Evolutionary conservation across 2,113 vertebrate genomes (phyloP).

Genomic region (Telmatochromis bifrenatus): DNA sequence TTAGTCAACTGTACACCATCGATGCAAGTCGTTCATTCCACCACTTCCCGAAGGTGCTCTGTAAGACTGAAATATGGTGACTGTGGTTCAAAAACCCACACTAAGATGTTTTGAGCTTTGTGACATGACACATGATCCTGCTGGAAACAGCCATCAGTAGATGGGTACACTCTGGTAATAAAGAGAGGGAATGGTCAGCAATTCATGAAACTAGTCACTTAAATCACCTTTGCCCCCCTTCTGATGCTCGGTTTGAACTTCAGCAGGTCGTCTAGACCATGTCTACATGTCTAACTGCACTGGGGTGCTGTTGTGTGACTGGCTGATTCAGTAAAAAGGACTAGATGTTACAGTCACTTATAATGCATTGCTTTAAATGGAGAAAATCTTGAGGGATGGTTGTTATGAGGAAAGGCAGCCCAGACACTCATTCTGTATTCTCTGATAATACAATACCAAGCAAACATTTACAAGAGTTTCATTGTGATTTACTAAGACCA

Average conservation of each 20-base stretch:
- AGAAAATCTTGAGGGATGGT: background rate
- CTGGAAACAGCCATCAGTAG: background rate
- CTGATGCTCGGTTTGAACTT: background rate
- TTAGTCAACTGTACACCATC: background rate
- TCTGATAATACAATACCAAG: background rate
- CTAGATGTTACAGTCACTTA: background rate
- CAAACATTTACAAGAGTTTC: slow-evolving; percentile 17
- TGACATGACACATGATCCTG: background rate
- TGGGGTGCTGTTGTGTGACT: background rate
- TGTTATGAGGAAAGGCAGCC: background rate
- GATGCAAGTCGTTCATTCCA: background rate
- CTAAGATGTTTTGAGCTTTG: background rate
- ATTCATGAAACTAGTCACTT: background rate
- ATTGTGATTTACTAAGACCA: slow-evolving; percentile 25
- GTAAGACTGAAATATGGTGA: background rate
- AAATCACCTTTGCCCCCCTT: background rate
- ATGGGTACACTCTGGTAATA: background rate
- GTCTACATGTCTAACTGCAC: background rate
- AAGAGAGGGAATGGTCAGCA: background rate
- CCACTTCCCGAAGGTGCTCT: background rate
- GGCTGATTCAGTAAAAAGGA: background rate
- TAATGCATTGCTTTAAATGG: background rate
- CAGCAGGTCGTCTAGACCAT: background rate
- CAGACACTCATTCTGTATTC: background rate
- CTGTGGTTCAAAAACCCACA: background rate